Percentiles rank a stretch among this genome's conserved stretches.
phyloP scores from a whole-genome alignment of 2,888 invertebrate genomes.

The Cheilosia vernalis region DNA sequence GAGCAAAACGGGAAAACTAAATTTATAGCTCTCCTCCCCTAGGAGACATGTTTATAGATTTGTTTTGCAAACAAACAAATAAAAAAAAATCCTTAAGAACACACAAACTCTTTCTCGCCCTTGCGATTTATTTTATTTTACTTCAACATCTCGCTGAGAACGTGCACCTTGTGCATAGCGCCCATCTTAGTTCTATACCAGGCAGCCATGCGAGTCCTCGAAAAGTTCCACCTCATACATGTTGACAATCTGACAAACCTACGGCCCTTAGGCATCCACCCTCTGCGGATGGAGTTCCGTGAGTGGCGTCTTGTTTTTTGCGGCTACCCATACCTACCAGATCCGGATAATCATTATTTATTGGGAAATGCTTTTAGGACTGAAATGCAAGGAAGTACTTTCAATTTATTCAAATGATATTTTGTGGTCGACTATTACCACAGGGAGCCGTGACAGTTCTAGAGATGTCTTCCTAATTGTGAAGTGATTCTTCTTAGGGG shows the following conservation, averaged over 20 bases:
- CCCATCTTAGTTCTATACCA: constrained; percentile 32
- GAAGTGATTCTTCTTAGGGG: background rate
- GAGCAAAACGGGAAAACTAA: constrained; percentile 46
- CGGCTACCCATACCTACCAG: constrained; percentile 26
- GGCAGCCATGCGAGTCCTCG: constrained; percentile 17
- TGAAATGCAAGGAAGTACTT: constrained; percentile 65
- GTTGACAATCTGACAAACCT: constrained; percentile 47
- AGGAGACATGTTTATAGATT: constrained; percentile 70
- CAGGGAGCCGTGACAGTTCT: constrained; percentile 17
- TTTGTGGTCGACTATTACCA: constrained; percentile 52
- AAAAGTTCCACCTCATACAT: constrained; percentile 28
- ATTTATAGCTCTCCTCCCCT: constrained; percentile 56
- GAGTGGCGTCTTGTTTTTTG: constrained; percentile 20
- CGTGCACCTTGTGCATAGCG: constrained; percentile 64
- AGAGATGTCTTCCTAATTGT: constrained; percentile 5
- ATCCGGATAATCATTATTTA: constrained; percentile 70
- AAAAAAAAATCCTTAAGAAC: constrained; percentile 2
- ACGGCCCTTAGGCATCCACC: background rate
- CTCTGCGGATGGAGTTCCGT: background rate
- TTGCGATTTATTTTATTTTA: constrained; percentile 66
- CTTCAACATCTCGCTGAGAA: constrained; percentile 43
- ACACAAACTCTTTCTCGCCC: constrained; percentile 43
- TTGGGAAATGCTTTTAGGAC: constrained; percentile 70
- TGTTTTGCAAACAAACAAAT: constrained; percentile 23
- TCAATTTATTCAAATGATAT: constrained; percentile 73